Percentiles rank a stretch among this genome's conserved stretches.
Conservation (phyloP, 2,797 vertebrate species). For the Pseudochromis fuscus region DNA sequence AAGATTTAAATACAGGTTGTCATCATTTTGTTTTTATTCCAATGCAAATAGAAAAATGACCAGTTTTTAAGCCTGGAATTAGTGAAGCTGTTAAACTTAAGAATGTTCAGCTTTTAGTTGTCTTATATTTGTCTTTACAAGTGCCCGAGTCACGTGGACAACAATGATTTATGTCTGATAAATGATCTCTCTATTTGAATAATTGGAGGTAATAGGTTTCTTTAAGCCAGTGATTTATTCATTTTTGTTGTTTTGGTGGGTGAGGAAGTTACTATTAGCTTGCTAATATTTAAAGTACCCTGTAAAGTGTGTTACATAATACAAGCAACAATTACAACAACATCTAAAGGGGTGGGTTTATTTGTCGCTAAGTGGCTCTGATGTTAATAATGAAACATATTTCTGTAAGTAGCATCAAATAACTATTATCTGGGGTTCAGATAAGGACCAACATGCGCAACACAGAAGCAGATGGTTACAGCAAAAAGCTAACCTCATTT, state of each 20-base stretch:
- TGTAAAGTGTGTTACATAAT: neutral
- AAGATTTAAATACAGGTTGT: neutral
- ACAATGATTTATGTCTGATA: neutral
- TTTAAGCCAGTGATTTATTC: neutral
- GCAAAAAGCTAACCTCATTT: too few species aligned
- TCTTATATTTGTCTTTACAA: neutral
- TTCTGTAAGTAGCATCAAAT: neutral
- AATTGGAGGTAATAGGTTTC: neutral
- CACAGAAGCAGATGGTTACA: too few species aligned
- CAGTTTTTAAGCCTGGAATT: neutral
- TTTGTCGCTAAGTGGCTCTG: neutral
- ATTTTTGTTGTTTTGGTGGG: neutral
- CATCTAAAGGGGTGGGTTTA: neutral
- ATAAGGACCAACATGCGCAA: too few species aligned
- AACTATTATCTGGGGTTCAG: too few species aligned
- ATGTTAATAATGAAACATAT: slow-evolving; percentile 18
- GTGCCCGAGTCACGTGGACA: neutral
- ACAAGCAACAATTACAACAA: neutral
- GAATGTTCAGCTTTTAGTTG: neutral
- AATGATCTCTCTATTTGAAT: neutral
- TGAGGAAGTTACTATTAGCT: neutral
- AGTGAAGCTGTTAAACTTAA: neutral
- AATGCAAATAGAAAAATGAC: neutral
- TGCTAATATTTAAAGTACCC: neutral
- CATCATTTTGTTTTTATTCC: neutral